These are phyloP conservation scores for Ditylenchus dipsaci DNA, from an alignment of 1,140 invertebrate genomes.

Conservation along the genomic window DNA sequence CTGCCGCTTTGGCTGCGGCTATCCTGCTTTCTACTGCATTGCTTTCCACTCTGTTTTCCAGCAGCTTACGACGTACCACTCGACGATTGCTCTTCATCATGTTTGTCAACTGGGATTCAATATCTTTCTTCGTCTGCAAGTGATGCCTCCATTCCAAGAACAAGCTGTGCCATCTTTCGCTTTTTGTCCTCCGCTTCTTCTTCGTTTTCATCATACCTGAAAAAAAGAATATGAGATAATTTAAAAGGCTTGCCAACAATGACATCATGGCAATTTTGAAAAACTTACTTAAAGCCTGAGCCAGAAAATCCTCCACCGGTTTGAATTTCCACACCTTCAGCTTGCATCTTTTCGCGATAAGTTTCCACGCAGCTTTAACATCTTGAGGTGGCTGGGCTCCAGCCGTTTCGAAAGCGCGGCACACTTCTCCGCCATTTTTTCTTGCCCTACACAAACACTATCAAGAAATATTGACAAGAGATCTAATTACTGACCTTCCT, in stretches of 20 bases:
- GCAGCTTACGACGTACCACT: constrained; percentile 11
- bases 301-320: constrained; percentile 74
- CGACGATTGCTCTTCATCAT: constrained; percentile 90
- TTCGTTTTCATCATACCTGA: constrained; percentile 87
- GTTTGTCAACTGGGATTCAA: constrained; percentile 94
- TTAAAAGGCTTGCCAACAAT: too few relatives aligned
- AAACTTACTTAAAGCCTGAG: constrained; percentile 77
- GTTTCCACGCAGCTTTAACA: constrained; percentile 50
- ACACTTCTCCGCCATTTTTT: constrained; percentile 56
- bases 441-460: constrained; percentile 63
- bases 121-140: constrained; percentile 96
- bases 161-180: constrained; percentile 96
- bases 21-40: constrained; percentile 32
- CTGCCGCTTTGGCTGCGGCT: constrained; percentile 31
- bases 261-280: too few relatives aligned
- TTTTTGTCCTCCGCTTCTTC: constrained; percentile 84
- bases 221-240: too few relatives aligned
- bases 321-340: constrained; percentile 80
- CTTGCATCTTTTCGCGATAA: constrained; percentile 47
- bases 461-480: constrained; percentile 48
- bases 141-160: constrained; percentile 66
- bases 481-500: constrained; percentile 68
- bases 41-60: constrained; percentile 1
- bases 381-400: constrained; percentile 41
- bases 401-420: constrained; percentile 55